phyloP scores from a whole-genome alignment of 2,797 vertebrate species.

The Lutjanus campechanus region DNA sequence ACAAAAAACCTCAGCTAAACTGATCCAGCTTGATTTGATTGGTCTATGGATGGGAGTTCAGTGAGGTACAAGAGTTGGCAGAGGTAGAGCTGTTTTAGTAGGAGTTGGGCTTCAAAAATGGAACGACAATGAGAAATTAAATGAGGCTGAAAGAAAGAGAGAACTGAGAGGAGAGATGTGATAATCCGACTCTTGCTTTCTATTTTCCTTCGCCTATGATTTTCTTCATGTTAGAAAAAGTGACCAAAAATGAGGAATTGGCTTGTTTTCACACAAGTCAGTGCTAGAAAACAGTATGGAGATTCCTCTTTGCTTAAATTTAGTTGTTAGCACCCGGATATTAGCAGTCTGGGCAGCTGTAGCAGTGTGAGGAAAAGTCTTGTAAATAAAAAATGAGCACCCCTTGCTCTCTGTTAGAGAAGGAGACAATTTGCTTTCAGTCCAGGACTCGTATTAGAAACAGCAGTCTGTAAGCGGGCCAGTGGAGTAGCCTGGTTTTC shows the following conservation, averaged over 20 bases:
- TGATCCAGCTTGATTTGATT: constrained; percentile 7
- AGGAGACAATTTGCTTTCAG: constrained; percentile 47
- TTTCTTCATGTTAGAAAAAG: constrained; percentile 14
- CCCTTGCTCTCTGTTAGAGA: constrained; percentile 3
- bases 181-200: not conserved
- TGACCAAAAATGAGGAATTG: not conserved
- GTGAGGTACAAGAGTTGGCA: constrained; percentile 37
- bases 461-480: constrained; percentile 68
- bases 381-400: constrained; percentile 26
- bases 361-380: constrained; percentile 11
- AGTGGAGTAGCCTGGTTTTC: constrained; percentile 72
- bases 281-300: not conserved
- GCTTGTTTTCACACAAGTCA: not conserved
- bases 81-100: constrained; percentile 54
- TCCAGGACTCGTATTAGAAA: constrained; percentile 60
- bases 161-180: not conserved
- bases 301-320: not conserved
- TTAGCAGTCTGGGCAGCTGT: constrained; percentile 19
- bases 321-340: constrained; percentile 8
- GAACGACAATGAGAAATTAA: not conserved
- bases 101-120: not conserved
- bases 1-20: not conserved
- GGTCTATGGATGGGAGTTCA: constrained; percentile 6
- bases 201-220: constrained; percentile 1
- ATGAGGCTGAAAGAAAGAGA: not conserved